A percentile compares a stretch with the other conserved stretches of the same genome.
Evolutionary conservation across 2,113 vertebrate species (phyloP).

Genomic region (Sylvilagus bachmani): DNA sequence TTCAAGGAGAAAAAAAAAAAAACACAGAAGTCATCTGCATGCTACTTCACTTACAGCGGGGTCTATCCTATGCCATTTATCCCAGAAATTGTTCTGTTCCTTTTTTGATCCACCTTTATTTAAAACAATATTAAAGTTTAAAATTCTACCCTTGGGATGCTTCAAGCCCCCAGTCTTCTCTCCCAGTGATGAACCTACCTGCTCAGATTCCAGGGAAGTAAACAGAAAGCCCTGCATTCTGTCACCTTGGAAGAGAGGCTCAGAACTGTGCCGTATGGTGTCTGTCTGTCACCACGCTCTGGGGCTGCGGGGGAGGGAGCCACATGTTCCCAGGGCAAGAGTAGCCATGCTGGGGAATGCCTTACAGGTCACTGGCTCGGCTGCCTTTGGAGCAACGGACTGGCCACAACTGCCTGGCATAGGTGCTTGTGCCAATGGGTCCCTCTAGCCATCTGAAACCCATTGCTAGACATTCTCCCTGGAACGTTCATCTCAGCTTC

Average conservation of each 20-base stretch:
- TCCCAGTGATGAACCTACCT: slow-evolving; percentile 71
- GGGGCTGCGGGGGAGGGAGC: background rate
- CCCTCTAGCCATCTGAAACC: background rate
- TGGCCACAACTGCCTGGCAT: background rate
- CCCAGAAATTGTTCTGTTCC: slow-evolving; percentile 60
- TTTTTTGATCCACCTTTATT: slow-evolving; percentile 36
- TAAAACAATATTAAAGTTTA: slow-evolving; percentile 47
- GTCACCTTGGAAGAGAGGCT: slow-evolving; percentile 54
- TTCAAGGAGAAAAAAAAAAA: slow-evolving; percentile 65
- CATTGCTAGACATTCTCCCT: background rate
- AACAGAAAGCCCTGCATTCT: slow-evolving; percentile 1
- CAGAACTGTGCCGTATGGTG: slow-evolving; percentile 66
- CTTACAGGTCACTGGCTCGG: background rate
- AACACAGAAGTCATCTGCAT: slow-evolving; percentile 6
- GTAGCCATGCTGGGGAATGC: background rate
- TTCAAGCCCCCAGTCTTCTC: slow-evolving; percentile 17
- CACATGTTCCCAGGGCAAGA: background rate
- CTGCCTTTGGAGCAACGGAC: background rate
- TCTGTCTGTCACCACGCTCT: slow-evolving; percentile 74
- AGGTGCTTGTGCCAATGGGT: background rate
- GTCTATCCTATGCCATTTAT: slow-evolving; percentile 19
- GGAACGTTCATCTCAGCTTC: background rate
- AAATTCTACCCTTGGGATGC: slow-evolving; percentile 1
- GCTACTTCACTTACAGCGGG: background rate
- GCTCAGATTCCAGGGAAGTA: slow-evolving; percentile 11